Base-by-base conservation (phyloP, 2,113 vertebrate genomes). In the Mesocricetus auratus region DNA sequence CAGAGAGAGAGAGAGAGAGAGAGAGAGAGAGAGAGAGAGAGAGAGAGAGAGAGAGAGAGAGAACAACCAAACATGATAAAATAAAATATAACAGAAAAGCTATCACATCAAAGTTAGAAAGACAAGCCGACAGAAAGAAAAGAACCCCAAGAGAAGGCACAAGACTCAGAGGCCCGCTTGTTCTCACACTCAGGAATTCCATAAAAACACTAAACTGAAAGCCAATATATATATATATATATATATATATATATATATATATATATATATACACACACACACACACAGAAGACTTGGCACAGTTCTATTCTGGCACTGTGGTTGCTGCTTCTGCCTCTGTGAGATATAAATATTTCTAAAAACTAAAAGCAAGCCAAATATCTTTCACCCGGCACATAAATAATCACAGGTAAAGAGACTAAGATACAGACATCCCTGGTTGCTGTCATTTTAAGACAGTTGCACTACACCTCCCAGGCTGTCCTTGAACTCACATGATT, bases 11-110 rank as follows among this genome's bases (percentile, higher is more conserved):
- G 36, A 33, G 13, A 16, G 4, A 9, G 22, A 36, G 31, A 16
- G 13, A 15, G 29, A 8, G 7, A 1, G 36, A 7, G 33, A 33
- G 6, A n/a, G 33, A 16, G 0, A 69, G 33, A 33, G 1, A n/a
- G 68, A 33, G 2, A 68, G 12, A 13, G 1, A 68, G 29, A 3
- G 12, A 16, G 3, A 78, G 33, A 21, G 15, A 7, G n/a, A 39
- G 39, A 60, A 56, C 7, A n/a, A 39, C 56, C 53, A 82, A 82
- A 39, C 36, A 8, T 9, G 36, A 60, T n/a, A 26, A 82, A 58
- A 82, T 58, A 39, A 60, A 82, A 82, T 58, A n/a, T 39, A 58
- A 79, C 7, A 26, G 36, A 39, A 60, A 60, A 26, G n/a, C 56
- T 24, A 4, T 39, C 53, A 26, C 5, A 39, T 82, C 36, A 15